These are phyloP conservation scores for Myotis yumanensis DNA, from an alignment of 2,113 vertebrate genomes.

Conservation along the genomic window DNA sequence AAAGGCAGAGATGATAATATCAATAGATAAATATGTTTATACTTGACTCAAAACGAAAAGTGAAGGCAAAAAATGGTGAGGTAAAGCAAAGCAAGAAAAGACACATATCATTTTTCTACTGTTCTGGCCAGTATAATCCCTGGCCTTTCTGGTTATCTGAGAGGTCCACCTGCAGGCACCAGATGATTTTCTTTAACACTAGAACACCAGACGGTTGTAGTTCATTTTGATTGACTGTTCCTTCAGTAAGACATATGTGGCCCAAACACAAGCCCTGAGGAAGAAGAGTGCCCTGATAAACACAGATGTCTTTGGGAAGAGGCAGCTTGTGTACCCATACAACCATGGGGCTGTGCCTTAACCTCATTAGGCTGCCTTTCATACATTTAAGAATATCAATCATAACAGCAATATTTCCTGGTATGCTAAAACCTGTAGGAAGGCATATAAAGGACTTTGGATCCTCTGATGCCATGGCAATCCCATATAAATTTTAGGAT, in stretches of 20 bases:
- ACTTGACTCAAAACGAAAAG: neutral
- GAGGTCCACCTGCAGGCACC: neutral
- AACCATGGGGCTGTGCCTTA: neutral
- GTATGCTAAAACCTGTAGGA: neutral
- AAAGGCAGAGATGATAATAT: neutral
- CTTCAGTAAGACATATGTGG: neutral
- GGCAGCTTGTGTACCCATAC: too few relatives aligned
- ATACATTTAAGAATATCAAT: neutral
- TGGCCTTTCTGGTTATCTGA: neutral
- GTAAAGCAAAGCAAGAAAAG: neutral
- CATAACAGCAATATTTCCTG: neutral
- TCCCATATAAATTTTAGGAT: neutral
- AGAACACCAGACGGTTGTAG: neutral
- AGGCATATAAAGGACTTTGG: neutral
- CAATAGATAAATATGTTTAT: neutral
- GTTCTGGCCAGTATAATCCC: neutral
- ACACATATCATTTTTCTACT: neutral
- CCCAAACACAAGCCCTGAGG: neutral
- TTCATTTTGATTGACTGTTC: neutral
- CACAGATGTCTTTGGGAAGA: neutral
- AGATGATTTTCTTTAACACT: neutral
- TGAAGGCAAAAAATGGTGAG: neutral
- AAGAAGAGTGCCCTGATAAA: neutral
- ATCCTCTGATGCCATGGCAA: neutral
- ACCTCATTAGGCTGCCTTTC: neutral